Evolutionary conservation across 2,888 invertebrate genomes (phyloP), one percentile per base, ranked within the genome.

Genomic region (Xestia c-nigrum): DNA sequence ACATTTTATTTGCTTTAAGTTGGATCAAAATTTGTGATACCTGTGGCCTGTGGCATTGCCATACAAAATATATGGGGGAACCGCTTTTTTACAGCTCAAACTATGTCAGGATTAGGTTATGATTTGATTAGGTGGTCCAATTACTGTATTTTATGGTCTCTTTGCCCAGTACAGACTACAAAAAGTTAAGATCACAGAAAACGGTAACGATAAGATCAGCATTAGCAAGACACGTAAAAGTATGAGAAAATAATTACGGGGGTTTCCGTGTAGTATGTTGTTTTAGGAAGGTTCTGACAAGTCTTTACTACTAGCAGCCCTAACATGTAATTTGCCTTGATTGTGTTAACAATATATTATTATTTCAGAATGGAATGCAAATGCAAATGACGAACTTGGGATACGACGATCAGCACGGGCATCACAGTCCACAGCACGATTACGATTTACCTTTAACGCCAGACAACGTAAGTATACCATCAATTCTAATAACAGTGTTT

Each of bases 401-500:
- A 24, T 98, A 98, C 91, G 98, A 98, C 88, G 98, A 94, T 95
- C 97, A 92, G 93, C 97, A 93, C 93, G 97, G 87, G 92, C 97
- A 88, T 93, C 97, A 90, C 96, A 97, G 93, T 97, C 98, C 91
- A 95, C 97, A 97, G 83, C 98, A 98, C 89, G 98, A 98, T 91
- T 98, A 98, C 92, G 98, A 98, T 91, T 97, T 98, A 89, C 98
- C 98, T 64, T 97, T 98, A 76, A 98, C 98, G 73, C 98, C 98
- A 85, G 98, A 98, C 92, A 98, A 98, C 87, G 98, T 98, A 96
- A 97, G 98, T 97, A 63, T 55, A 74, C 24, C 4, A 31, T 73
- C 10, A 47, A 74, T 21, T 47, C 14, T 59, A 55, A n/a, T 31
- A 24, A 31, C 21, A 1, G 21, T 5, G 7, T 5, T 6, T 1